Conservation (phyloP, 35 echinoderm and acorn worm species). For the Chiridota heheva region DNA sequence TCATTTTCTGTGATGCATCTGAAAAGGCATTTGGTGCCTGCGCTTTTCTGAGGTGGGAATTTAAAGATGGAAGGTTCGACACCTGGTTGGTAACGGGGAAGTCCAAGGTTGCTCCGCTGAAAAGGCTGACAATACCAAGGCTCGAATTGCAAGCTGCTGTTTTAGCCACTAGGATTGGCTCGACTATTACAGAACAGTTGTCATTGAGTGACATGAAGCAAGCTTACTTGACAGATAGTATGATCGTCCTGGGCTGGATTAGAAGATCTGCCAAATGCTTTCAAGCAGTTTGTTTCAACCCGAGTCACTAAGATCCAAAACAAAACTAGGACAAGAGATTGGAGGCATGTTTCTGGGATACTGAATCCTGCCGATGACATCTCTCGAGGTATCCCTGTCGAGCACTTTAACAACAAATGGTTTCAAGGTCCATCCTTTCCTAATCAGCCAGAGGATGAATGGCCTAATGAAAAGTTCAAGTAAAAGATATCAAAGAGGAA, state of each 20-base stretch:
- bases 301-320: slow-evolving; percentile 12
- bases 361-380: slow-evolving; percentile 47
- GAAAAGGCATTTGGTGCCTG: slow-evolving; percentile 31
- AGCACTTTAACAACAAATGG: neutral
- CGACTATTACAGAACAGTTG: slow-evolving; percentile 12
- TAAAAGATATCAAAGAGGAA: neutral
- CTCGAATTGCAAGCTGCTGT: slow-evolving; percentile 48
- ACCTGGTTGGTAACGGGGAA: slow-evolving; percentile 28
- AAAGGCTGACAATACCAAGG: slow-evolving; percentile 49
- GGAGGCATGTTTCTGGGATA: slow-evolving; percentile 28
- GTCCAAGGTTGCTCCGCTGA: slow-evolving; percentile 40
- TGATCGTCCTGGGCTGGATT: neutral
- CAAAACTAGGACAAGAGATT: neutral
- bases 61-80: neutral
- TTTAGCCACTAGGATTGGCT: slow-evolving; percentile 1
- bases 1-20: slow-evolving; percentile 45
- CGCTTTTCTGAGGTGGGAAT: slow-evolving; percentile 32
- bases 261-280: neutral
- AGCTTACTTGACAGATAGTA: slow-evolving; percentile 38
- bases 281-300: slow-evolving; percentile 27
- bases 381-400: slow-evolving; percentile 17
- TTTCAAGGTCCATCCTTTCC: slow-evolving; percentile 20
- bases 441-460: neutral
- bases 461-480: slow-evolving; percentile 1
- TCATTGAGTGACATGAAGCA: neutral